These are phyloP conservation scores for Aphelocoma californica DNA, from an alignment of 2,797 vertebrate species.

Conservation along the genomic window DNA sequence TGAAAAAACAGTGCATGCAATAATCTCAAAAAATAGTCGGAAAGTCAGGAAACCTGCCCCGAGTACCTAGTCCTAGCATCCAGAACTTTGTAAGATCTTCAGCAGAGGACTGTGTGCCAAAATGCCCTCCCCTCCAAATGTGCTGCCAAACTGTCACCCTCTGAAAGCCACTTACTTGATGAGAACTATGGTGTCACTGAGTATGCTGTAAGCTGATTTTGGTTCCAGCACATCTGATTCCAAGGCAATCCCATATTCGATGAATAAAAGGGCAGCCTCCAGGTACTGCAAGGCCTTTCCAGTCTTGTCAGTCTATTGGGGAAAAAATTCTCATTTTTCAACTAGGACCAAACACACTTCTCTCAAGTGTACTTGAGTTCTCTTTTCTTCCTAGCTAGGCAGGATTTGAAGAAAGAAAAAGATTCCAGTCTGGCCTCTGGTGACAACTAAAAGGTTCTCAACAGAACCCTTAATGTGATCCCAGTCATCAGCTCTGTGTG, in stretches of 20 bases:
- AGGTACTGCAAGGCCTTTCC: constrained; percentile 89
- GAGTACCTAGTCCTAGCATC: background rate
- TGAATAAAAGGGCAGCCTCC: constrained; percentile 88
- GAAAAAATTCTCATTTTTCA: background rate
- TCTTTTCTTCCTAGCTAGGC: background rate
- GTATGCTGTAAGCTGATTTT: constrained; percentile 87
- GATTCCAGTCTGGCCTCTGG: background rate
- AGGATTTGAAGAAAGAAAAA: background rate
- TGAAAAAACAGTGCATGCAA: background rate
- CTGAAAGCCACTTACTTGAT: constrained; percentile 81
- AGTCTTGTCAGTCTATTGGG: constrained; percentile 82
- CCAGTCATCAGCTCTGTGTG: background rate
- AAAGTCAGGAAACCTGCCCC: background rate
- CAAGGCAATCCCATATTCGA: constrained; percentile 90
- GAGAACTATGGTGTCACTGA: constrained; percentile 88
- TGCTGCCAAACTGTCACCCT: fast-evolving
- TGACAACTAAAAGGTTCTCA: background rate
- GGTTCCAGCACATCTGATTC: constrained; percentile 83
- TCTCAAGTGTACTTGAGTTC: background rate
- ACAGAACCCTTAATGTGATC: background rate
- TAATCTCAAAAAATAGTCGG: background rate
- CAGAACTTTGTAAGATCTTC: too few relatives aligned
- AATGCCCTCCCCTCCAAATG: background rate
- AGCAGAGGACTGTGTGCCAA: background rate
- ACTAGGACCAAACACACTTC: background rate